Percentiles rank a stretch among this genome's conserved stretches.
These are phyloP conservation scores for Paratilapia polleni DNA, from an alignment of 2,113 vertebrate species.

Conservation along the genomic window DNA sequence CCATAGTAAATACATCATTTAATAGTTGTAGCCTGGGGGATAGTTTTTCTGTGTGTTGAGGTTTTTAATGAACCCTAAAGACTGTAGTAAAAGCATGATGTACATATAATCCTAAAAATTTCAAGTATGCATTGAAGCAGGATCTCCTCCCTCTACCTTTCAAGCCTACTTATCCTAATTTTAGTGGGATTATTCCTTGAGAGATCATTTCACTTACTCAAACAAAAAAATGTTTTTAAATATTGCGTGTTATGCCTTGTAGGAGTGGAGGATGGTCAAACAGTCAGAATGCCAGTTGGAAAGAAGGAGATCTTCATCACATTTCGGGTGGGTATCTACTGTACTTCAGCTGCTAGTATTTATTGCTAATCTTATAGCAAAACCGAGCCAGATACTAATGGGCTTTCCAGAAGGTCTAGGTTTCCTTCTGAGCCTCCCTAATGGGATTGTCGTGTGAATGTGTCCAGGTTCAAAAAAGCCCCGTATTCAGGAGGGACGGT, in stretches of 20 bases:
- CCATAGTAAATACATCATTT: not conserved
- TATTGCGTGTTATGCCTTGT: not conserved
- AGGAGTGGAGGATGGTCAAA: slow-evolving; percentile 98
- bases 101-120: not conserved
- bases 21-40: not conserved
- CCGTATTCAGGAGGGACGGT: slow-evolving; percentile 90
- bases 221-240: not conserved
- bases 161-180: not conserved
- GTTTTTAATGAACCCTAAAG: not conserved
- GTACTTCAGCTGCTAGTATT: not conserved
- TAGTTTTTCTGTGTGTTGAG: not conserved
- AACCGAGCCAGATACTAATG: not conserved
- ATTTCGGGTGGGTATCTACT: slow-evolving; percentile 84
- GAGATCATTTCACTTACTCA: not conserved
- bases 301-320: slow-evolving; percentile 97
- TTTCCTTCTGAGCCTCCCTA: not conserved
- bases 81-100: not conserved
- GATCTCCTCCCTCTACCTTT: not conserved
- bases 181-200: not conserved
- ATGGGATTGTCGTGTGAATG: slow-evolving; percentile 12
- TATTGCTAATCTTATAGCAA: not conserved
- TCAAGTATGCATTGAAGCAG: not conserved
- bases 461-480: slow-evolving; percentile 92
- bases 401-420: not conserved
- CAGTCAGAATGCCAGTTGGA: slow-evolving; percentile 95